Percentiles rank a stretch among this genome's conserved stretches.
These are phyloP conservation scores for Porphyrio hochstetteri DNA, from an alignment of 2,113 vertebrate species.

Conservation along the genomic window DNA sequence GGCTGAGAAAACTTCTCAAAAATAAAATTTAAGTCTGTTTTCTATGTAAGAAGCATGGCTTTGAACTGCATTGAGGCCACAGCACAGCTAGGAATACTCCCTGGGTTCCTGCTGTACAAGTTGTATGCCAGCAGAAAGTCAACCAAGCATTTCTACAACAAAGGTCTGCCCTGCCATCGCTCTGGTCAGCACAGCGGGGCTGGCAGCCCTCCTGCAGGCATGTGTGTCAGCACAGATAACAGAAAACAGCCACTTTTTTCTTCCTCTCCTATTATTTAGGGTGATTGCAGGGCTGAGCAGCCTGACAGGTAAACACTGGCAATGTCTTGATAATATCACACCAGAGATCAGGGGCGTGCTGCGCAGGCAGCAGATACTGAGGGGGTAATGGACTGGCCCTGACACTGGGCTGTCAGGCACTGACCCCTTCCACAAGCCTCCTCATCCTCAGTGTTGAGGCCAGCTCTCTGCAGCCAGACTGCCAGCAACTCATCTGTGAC, in stretches of 20 bases:
- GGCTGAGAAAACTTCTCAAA: neutral
- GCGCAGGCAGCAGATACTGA: neutral
- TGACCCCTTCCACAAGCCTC: accelerated
- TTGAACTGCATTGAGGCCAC: neutral
- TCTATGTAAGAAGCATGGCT: neutral
- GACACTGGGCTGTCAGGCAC: neutral
- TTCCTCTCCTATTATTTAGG: neutral
- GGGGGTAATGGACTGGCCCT: neutral
- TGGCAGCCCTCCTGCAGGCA: neutral
- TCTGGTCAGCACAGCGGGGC: neutral
- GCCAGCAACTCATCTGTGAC: neutral
- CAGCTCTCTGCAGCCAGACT: neutral
- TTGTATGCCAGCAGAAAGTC: accelerated
- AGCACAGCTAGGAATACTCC: neutral
- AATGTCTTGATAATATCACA: neutral
- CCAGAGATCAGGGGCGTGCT: neutral
- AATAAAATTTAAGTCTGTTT: neutral
- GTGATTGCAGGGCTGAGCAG: neutral
- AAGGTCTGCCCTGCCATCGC: neutral
- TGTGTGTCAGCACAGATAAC: neutral
- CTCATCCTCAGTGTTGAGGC: too few species aligned
- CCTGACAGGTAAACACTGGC: neutral
- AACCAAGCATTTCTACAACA: neutral
- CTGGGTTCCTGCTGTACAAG: neutral
- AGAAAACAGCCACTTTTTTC: neutral